Percentiles rank a stretch among this genome's conserved stretches.
phyloP scores from a whole-genome alignment of 2,888 invertebrate species.

The Odontocerum albicorne region DNA sequence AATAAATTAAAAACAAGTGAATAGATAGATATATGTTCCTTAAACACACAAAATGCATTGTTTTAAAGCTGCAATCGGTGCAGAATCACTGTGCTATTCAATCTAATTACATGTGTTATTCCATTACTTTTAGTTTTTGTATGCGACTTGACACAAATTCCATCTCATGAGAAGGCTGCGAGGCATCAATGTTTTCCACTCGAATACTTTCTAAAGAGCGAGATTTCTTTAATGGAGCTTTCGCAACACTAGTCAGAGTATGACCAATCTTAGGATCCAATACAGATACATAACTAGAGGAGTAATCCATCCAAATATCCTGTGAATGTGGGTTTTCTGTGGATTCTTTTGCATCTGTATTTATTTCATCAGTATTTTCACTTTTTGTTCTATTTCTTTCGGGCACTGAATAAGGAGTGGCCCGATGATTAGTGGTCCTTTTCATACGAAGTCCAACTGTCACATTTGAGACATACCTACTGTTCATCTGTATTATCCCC shows the following conservation, averaged over 20 bases:
- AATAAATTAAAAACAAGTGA: too few species aligned
- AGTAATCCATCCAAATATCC: constrained; percentile 43
- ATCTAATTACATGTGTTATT: constrained; percentile 43
- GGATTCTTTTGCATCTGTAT: constrained; percentile 27
- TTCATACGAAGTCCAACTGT: constrained; percentile 63
- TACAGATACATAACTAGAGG: constrained; percentile 36
- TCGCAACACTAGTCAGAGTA: constrained; percentile 43
- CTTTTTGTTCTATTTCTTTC: constrained; percentile 63
- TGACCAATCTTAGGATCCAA: constrained; percentile 41
- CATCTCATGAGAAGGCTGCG: constrained; percentile 56
- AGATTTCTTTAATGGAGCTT: constrained; percentile 54
- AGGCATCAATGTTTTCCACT: constrained; percentile 46
- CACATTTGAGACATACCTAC: constrained; percentile 64
- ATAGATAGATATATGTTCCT: too few species aligned
- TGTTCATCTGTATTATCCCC: constrained; percentile 59
- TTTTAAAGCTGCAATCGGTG: too few species aligned
- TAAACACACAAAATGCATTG: too few species aligned
- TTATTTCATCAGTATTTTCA: constrained; percentile 60
- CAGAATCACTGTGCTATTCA: background rate
- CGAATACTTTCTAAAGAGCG: constrained; percentile 63
- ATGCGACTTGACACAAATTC: constrained; percentile 64
- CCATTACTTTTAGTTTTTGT: constrained; percentile 63
- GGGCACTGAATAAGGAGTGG: constrained; percentile 61
- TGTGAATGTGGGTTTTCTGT: constrained; percentile 38
- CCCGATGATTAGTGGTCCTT: constrained; percentile 55